Base-by-base conservation (phyloP, 2,888 invertebrate species). In the Hyposoter dolosus region DNA sequence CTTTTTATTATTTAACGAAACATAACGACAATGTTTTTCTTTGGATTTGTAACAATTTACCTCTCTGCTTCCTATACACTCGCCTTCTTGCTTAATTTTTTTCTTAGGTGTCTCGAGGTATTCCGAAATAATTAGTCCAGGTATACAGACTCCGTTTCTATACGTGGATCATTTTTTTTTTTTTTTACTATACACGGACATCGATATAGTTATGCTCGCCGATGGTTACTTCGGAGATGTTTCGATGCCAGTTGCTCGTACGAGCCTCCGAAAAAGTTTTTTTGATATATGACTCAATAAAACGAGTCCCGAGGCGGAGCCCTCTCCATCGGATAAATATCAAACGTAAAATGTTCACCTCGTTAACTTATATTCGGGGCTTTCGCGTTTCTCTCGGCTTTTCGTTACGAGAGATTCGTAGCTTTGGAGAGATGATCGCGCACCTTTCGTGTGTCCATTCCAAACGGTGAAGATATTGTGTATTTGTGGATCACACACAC, bases 281-380 rank as follows among this genome's bases (percentile, higher is more conserved):
- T 91, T 85, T 93, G 93, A 93, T 93, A 93, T 93, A 93, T 90
- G 93, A 90, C 93, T 92, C 93, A 91, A 93, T 93, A 93, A 93
- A 93, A 93, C 89, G 90, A 90, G 89, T 90, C 90, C 90, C 91
- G 90, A 91, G 91, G 90, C 91, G 91, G 90, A 86, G 47, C 72
- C 66, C 35, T 82, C 89, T 60, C 88, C 88, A 83, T 86, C 85
- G 89, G 90, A 91, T 91, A 92, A 93, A 93, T 93, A 93, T 93
- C 92, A 93, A 92, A 92, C 90, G 91, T 90, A 90, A 91, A 92
- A 91, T 90, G 91, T 90, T 91, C 92, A 89, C 90, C 93, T 93
- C 93, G 93, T 93, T 93, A 93, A 91, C 89, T 90, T 90, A 72
- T 71, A 89, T 88, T 91, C 88, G 85, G 74, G 82, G 68, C 76